A percentile compares a stretch with the other conserved stretches of the same genome.
Conservation (phyloP, 1,140 invertebrate species). For the Wiebesia pumilae region DNA sequence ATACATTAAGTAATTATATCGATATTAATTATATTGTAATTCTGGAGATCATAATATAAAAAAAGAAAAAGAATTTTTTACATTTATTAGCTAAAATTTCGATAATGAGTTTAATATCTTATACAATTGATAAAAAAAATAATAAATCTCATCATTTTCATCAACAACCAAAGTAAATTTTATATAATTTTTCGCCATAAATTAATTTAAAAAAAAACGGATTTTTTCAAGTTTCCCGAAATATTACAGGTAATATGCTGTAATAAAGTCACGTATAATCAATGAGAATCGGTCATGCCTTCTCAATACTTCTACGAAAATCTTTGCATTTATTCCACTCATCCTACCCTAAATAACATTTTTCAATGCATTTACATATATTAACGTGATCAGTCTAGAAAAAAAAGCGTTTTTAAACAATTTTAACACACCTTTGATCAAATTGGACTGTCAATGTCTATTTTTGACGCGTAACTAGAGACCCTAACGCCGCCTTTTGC, state of each 20-base stretch:
- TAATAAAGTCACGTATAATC: background rate
- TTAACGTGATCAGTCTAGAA: background rate
- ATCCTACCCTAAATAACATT: background rate
- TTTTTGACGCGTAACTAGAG: background rate
- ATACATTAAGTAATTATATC: no score
- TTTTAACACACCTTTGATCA: background rate
- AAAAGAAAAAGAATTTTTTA: no score
- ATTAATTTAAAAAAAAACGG: no score
- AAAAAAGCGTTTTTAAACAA: background rate
- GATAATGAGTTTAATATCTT: no score
- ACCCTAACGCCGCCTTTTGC: slow-evolving; percentile 6
- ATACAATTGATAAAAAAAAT: no score
- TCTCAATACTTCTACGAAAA: background rate
- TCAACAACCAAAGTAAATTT: no score
- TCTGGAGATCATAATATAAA: no score
- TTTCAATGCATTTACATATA: background rate
- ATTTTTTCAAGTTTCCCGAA: no score
- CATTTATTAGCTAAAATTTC: no score
- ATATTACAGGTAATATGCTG: background rate
- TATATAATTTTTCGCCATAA: no score
- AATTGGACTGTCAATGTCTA: background rate
- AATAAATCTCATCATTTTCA: no score
- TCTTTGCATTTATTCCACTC: background rate
- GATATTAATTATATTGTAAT: no score
- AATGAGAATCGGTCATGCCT: background rate